Evolutionary conservation across 2,888 invertebrate species (phyloP).

Genomic region (Drosophila lacicola): DNA sequence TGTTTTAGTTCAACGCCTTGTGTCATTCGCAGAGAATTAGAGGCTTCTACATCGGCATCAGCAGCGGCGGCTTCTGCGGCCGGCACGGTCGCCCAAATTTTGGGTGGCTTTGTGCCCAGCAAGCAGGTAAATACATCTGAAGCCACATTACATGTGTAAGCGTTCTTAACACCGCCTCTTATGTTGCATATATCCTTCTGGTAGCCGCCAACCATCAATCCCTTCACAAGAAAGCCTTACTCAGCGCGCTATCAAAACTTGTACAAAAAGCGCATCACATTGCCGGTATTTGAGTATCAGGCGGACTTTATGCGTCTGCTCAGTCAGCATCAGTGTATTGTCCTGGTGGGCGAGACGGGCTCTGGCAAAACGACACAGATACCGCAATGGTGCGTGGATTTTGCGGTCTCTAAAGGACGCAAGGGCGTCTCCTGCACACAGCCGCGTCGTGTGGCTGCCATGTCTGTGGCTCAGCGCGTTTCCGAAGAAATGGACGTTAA

Average conservation of each 20-base stretch:
- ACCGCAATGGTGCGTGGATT: constrained; percentile 97
- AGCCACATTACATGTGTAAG: not conserved
- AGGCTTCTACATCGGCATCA: constrained; percentile 56
- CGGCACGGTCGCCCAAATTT: constrained; percentile 59
- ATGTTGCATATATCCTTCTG: not conserved
- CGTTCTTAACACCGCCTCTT: not conserved
- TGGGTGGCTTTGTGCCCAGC: constrained; percentile 81
- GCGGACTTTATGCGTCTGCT: constrained; percentile 97
- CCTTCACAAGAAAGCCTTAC: constrained; percentile 92
- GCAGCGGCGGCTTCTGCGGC: constrained; percentile 42
- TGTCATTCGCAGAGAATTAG: constrained; percentile 46
- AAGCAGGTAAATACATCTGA: constrained; percentile 35
- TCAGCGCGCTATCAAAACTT: constrained; percentile 95
- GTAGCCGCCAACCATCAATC: constrained; percentile 88
- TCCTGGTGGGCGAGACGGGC: constrained; percentile 99
- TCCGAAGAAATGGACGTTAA: constrained; percentile 99
- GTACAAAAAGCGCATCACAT: constrained; percentile 93
- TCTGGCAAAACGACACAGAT: constrained; percentile 99
- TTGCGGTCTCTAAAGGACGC: constrained; percentile 88
- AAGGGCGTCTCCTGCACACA: constrained; percentile 98
- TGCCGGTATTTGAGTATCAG: constrained; percentile 99
- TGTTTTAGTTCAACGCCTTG: not conserved
- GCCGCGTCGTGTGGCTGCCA: constrained; percentile 98
- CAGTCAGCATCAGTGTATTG: constrained; percentile 96
- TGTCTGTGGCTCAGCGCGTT: constrained; percentile 99